phyloP scores from a whole-genome alignment of 2,888 invertebrate species.

The Tinea semifulvella region DNA sequence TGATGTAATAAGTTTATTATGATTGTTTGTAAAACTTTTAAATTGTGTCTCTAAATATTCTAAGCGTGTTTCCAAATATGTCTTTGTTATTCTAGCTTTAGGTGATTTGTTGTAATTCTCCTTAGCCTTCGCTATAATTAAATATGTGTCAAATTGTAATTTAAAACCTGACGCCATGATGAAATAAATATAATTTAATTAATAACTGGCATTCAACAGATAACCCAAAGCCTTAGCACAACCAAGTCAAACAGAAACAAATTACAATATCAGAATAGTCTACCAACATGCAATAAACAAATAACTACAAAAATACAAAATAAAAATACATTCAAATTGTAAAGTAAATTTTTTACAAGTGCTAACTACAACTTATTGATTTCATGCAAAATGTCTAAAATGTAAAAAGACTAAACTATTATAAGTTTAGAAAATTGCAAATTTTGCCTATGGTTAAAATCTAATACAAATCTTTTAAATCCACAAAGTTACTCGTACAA shows the following conservation, averaged over 20 bases:
- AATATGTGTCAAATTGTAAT: not conserved
- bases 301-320: too few relatives aligned
- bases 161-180: not conserved
- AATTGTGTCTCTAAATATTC: not conserved
- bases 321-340: too few relatives aligned
- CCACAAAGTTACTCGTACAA: too few relatives aligned
- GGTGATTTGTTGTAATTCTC: conserved; percentile 16
- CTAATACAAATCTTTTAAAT: too few relatives aligned
- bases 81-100: conserved; percentile 13
- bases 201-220: not conserved
- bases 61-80: conserved; percentile 11
- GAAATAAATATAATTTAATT: not conserved
- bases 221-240: not conserved
- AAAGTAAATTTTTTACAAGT: too few relatives aligned
- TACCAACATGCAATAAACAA: not conserved
- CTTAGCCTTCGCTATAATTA: conserved; percentile 13
- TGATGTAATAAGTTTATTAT: not conserved
- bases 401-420: too few relatives aligned
- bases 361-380: too few relatives aligned
- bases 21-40: not conserved
- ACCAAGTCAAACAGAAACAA: not conserved
- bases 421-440: too few relatives aligned
- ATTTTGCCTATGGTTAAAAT: too few relatives aligned
- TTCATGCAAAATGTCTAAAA: too few relatives aligned
- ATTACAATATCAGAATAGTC: not conserved